Conservation (phyloP, 2,113 vertebrate genomes). For the Grammomys surdaster region DNA sequence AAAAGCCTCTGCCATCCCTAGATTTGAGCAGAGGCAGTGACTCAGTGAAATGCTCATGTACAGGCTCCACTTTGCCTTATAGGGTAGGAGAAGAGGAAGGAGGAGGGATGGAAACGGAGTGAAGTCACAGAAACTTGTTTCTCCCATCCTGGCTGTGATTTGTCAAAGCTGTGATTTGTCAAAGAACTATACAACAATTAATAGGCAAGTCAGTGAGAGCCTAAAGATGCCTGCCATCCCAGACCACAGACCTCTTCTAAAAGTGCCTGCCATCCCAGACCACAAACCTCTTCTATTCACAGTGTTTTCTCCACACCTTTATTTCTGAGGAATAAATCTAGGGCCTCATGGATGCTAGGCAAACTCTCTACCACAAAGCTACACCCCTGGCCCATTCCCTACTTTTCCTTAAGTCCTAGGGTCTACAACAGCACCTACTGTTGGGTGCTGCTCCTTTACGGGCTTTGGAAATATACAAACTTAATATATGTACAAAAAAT, state of each 20-base stretch:
- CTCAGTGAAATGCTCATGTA: neutral
- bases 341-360: neutral
- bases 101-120: neutral
- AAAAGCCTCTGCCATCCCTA: neutral
- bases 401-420: neutral
- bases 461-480: slow-evolving; percentile 46
- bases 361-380: neutral
- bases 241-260: neutral
- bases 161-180: neutral
- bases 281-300: neutral
- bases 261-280: too few relatives aligned
- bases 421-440: neutral
- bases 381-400: neutral
- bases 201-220: neutral
- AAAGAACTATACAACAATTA: neutral
- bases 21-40: neutral
- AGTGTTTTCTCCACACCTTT: neutral
- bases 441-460: neutral
- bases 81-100: too few relatives aligned
- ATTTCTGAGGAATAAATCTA: neutral
- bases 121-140: neutral
- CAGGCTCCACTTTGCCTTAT: neutral
- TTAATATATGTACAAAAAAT: slow-evolving; percentile 4
- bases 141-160: neutral
- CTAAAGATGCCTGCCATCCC: neutral